Conservation (phyloP, 2,888 invertebrate genomes). For the Eurytoma californica region DNA sequence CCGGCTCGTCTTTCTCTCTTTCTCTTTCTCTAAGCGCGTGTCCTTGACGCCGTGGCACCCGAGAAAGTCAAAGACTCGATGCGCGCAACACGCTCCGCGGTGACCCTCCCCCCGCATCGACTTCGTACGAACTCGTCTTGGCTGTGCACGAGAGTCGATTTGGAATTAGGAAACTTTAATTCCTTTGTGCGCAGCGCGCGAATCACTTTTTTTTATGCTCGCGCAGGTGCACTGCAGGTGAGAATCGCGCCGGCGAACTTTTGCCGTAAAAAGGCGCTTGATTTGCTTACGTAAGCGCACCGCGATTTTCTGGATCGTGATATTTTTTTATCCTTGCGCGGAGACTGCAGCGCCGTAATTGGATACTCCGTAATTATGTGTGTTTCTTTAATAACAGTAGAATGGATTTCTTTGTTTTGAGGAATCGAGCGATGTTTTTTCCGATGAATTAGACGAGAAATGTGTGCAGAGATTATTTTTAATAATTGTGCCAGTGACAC, state of each 20-base stretch:
- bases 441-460: no score
- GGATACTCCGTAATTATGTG: no score
- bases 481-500: no score
- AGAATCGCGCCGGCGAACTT: background rate
- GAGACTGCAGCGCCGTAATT: no score
- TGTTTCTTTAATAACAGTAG: no score
- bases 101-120: no score
- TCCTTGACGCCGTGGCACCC: constrained; percentile 7
- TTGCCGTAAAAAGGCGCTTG: constrained; percentile 19
- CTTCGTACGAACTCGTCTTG: no score
- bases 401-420: no score
- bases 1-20: background rate
- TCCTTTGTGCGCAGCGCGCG: background rate
- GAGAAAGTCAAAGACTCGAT: constrained; percentile 19
- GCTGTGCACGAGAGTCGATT: constrained; percentile 14
- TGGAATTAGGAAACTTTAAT: constrained; percentile 34
- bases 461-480: no score
- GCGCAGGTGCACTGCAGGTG: no score
- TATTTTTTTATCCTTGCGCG: background rate
- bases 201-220: background rate
- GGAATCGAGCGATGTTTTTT: no score
- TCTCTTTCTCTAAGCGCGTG: constrained; percentile 8
- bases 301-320: background rate
- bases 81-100: no score
- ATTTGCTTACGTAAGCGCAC: background rate